A percentile compares a stretch with the other conserved stretches of the same genome.
phyloP scores from a whole-genome alignment of 1,140 invertebrate species.

The Elysia chlorotica region DNA sequence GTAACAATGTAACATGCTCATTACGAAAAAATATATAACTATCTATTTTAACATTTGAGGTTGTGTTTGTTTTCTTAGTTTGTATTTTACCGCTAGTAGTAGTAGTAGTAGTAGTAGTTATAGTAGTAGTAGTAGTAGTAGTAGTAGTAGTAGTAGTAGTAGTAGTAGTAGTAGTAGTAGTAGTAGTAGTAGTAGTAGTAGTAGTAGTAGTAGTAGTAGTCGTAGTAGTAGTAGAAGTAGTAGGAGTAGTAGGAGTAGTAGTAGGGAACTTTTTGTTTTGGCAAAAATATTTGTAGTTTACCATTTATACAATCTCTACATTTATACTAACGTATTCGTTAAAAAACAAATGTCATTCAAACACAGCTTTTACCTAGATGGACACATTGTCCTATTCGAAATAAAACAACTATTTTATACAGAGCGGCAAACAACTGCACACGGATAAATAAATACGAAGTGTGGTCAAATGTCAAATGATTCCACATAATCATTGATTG shows the following conservation, averaged over 20 bases:
- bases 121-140: not conserved
- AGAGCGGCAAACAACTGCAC: too few species aligned
- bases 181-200: slow-evolving; percentile 4
- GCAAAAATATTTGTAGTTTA: not conserved
- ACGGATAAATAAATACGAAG: too few species aligned
- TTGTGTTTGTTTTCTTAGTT: too few species aligned
- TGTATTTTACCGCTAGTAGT: not conserved
- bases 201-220: not conserved
- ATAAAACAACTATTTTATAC: slow-evolving; percentile 20
- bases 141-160: slow-evolving; percentile 11
- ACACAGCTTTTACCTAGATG: too few species aligned
- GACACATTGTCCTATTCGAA: not conserved
- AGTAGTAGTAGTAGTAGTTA: not conserved
- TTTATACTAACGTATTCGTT: not conserved
- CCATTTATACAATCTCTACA: not conserved
- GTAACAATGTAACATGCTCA: too few species aligned
- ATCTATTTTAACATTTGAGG: too few species aligned
- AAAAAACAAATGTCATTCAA: too few species aligned
- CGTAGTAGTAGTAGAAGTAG: slow-evolving; percentile 17
- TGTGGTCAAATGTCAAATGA: too few species aligned
- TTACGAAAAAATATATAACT: too few species aligned
- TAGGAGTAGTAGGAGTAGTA: slow-evolving; percentile 2
- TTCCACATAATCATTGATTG: too few species aligned
- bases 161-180: slow-evolving; percentile 8
- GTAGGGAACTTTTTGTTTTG: not conserved